Evolutionary conservation across 2,888 invertebrate genomes (phyloP), one percentile per base, ranked within the genome.

Genomic region (Drosophila neutralis): DNA sequence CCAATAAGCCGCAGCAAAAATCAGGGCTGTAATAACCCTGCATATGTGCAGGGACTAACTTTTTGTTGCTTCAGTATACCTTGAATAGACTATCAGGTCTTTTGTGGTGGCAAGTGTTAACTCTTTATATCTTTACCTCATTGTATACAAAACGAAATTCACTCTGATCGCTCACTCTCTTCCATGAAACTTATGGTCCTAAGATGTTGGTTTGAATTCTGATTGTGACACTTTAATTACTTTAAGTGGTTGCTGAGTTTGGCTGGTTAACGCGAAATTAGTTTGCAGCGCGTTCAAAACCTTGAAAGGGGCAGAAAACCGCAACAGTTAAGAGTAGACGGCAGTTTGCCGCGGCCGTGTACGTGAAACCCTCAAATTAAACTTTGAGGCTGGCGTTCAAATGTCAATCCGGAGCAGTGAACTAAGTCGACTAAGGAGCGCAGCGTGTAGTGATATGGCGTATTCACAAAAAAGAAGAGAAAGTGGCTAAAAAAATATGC

Each of bases 321-420:
- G 58, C 72, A 56, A 80, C 48, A 67, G 76, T 77, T 76, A 65
- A 74, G 51, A 76, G 76, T 53, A 57, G 60, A 59, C 68, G 66
- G 35, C 64, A 71, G 60, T 70, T 60, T 72, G 69, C 64, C 60
- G 76, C 48, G 64, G 63, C 68, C 73, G 69, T 74, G 69, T 71
- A 73, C 84, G 82, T 77, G 82, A 66, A 74, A 71, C 75, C 66
- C 70, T 69, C 65, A 84, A 89, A 89, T 85, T 89, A 77, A 89
- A 85, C 75, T 77, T 64, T 60, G 70, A 69, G 72, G 73, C 67
- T 48, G 62, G 65, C 53, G 58, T 83, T 52, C 67, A 58, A 72
- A 81, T 67, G 66, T 33, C 73, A 61, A 78, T 68, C 76, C 53
- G 79, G 61, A 75, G 45, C 33, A 36, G 45, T 53, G 52, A 48